Conservation (phyloP, 2,113 vertebrate species). For the Menura novaehollandiae region DNA sequence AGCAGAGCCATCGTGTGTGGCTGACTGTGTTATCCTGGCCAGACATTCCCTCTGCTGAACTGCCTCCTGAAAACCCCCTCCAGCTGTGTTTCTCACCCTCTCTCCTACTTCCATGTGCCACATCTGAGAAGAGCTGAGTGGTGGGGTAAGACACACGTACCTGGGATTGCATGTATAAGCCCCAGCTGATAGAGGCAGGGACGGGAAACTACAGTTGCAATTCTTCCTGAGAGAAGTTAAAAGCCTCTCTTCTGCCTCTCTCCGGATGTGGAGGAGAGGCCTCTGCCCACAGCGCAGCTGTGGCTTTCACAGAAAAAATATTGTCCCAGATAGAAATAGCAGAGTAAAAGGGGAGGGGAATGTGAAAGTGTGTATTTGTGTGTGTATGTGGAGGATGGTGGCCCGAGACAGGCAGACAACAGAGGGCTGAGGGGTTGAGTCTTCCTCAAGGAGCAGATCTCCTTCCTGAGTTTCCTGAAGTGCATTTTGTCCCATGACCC, state of each 20-base stretch:
- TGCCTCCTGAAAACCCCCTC: background rate
- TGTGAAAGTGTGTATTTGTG: background rate
- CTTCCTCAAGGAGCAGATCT: background rate
- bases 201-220: constrained; percentile 3
- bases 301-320: background rate
- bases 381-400: background rate
- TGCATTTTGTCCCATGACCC: background rate
- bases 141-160: background rate
- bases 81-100: background rate
- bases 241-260: background rate
- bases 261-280: constrained; percentile 19
- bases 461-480: background rate
- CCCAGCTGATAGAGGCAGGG: background rate
- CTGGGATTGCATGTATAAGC: background rate
- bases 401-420: background rate
- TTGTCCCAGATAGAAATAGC: background rate
- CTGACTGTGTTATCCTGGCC: background rate
- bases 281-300: constrained; percentile 6
- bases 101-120: background rate
- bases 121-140: background rate
- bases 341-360: background rate
- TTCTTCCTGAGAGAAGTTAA: constrained; percentile 22
- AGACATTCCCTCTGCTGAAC: background rate
- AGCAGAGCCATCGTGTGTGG: background rate
- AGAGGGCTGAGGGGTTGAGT: background rate